These are phyloP conservation scores for Heterodera carotae DNA, from an alignment of 1,140 invertebrate species.

Conservation along the genomic window DNA sequence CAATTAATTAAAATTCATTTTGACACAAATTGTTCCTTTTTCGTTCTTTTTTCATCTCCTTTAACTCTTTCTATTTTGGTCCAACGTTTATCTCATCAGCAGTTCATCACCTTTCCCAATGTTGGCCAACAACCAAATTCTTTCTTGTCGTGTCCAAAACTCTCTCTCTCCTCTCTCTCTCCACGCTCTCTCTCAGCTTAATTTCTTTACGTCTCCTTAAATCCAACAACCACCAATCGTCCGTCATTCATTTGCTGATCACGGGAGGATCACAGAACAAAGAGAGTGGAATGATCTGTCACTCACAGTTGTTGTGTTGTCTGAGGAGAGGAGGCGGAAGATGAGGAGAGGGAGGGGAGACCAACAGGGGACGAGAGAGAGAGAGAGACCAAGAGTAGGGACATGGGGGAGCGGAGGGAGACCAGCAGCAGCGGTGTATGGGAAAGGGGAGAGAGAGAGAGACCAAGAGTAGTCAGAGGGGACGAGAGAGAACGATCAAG, in stretches of 20 bases:
- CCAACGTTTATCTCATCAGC: not conserved
- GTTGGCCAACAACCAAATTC: not conserved
- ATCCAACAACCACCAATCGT: not conserved
- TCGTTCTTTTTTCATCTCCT: not conserved
- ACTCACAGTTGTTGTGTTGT: slow-evolving; percentile 1
- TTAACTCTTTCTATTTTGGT: not conserved
- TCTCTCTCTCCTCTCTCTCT: not conserved
- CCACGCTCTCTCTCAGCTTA: not conserved
- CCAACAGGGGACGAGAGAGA: too few relatives aligned
- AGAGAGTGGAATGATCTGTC: not conserved
- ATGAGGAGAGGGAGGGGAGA: too few relatives aligned
- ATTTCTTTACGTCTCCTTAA: too few relatives aligned
- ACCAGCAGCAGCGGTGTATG: too few relatives aligned
- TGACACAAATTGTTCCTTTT: not conserved
- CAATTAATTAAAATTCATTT: not conserved
- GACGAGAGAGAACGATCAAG: too few relatives aligned
- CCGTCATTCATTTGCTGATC: not conserved
- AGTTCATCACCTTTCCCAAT: not conserved
- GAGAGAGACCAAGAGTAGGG: too few relatives aligned
- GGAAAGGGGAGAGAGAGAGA: too few relatives aligned
- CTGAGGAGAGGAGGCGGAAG: not conserved
- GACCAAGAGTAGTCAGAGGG: too few relatives aligned
- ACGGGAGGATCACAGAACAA: not conserved
- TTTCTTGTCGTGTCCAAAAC: not conserved
- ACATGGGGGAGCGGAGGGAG: too few relatives aligned